Base-by-base conservation (phyloP, 1,140 invertebrate genomes). In the Drosophila lacertosa region DNA sequence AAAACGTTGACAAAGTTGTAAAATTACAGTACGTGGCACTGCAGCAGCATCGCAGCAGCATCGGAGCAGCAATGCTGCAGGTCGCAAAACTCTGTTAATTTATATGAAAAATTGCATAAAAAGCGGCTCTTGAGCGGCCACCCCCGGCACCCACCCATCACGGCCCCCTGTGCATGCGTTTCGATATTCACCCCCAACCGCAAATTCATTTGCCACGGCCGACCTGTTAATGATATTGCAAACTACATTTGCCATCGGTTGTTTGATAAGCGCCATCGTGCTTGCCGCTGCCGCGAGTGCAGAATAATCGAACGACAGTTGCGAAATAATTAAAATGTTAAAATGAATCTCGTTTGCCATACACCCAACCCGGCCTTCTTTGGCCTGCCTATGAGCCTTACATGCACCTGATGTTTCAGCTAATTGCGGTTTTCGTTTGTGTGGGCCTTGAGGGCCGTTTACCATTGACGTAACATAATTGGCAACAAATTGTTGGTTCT, bases 1-100 rank as follows among this genome's bases (percentile, higher is more conserved):
- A 81, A 86, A 86, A 86, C 77, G 82, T 86, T 86, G 77, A 88
- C 77, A 88, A 86, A 88, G 82, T 86, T 86, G 66, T 69, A 74
- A 77, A 88, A 77, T 74, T 77, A 70, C 65, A 65, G 74, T 37
- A 55, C 40, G 59, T 48, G 13, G 55, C 64, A 58, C 22, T 15
- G 15, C 64, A 26, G 45, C 39, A 35, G 35, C 29, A 35, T 53
- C 39, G 44, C 48, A 26, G 45, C 39, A 35, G 35, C 29, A 35
- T 53, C 39, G 44, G n/a, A n/a, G n/a, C n/a, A n/a, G n/a, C 48
- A 33, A 22, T 45, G 11, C 40, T 13, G 47, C 64, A 33, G 62
- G 51, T 45, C 22, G 55, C 55, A 69, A 77, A 77, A 63, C 69
- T 84, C 74, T 24, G 55, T 86, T 66, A 64, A 86, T 81, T 88